Evolutionary conservation across 2,888 invertebrate species (phyloP).

Genomic region (Baccha elongata): DNA sequence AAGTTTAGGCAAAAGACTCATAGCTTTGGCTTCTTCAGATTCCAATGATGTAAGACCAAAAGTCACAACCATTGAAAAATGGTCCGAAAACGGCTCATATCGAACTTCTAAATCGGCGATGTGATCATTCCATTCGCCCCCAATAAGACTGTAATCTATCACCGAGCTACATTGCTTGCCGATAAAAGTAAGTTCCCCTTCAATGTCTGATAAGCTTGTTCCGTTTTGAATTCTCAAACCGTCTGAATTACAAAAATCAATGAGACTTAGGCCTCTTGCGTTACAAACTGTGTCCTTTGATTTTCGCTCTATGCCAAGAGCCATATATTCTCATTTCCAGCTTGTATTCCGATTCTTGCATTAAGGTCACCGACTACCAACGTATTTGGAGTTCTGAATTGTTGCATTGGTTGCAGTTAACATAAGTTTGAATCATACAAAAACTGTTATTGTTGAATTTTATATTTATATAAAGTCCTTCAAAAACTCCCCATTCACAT

Average conservation of each 20-base stretch:
- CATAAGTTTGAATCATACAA: no score
- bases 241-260: no score
- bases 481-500: no score
- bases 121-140: background rate
- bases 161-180: background rate
- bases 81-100: background rate
- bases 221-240: no score
- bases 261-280: no score
- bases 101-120: background rate
- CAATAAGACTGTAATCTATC: background rate
- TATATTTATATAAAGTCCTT: no score
- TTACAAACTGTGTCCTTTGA: background rate
- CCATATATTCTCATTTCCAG: no score
- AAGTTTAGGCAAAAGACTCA: background rate
- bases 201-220: background rate
- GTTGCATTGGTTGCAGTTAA: no score
- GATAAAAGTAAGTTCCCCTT: background rate
- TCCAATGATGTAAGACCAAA: background rate
- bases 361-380: no score
- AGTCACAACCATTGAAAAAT: background rate
- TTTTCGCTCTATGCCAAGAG: background rate
- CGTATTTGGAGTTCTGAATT: no score
- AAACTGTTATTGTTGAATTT: no score
- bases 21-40: background rate
- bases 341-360: no score